Conservation (phyloP, 2,888 invertebrate species). For the Entomobrya proxima region DNA sequence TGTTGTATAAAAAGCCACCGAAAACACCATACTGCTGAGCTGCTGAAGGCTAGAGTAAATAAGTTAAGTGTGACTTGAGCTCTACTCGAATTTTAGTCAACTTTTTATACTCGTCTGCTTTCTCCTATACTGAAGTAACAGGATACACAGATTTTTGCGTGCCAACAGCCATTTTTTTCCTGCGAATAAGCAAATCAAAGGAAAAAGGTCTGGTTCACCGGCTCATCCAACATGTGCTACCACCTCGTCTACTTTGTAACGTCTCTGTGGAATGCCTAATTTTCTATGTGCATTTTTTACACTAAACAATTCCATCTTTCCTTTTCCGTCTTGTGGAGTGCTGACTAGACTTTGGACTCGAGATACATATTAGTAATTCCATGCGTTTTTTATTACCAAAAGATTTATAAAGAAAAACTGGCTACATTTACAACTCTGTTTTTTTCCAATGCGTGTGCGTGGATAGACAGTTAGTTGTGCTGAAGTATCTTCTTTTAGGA, state of each 20-base stretch:
- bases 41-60: conserved; percentile 54
- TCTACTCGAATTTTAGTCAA: not conserved
- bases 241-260: conserved; percentile 16
- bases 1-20: not conserved
- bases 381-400: conserved; percentile 8
- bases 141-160: too few relatives aligned
- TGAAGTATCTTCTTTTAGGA: not conserved
- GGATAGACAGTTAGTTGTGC: not conserved
- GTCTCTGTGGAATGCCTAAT: conserved; percentile 50
- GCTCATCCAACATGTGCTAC: conserved; percentile 49
- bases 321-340: not conserved
- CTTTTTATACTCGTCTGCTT: not conserved
- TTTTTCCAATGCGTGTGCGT: not conserved
- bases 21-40: conserved; percentile 45
- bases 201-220: conserved; percentile 46
- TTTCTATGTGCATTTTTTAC: conserved; percentile 42
- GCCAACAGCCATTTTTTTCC: conserved; percentile 8
- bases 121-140: too few relatives aligned
- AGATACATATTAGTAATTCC: conserved; percentile 45
- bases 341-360: not conserved
- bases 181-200: conserved; percentile 43
- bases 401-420: conserved; percentile 8
- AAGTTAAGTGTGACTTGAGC: conserved; percentile 51
- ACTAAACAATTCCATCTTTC: conserved; percentile 6
- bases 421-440: not conserved